Conservation (phyloP, 2,888 invertebrate genomes). For the Habrosyne pyritoides region DNA sequence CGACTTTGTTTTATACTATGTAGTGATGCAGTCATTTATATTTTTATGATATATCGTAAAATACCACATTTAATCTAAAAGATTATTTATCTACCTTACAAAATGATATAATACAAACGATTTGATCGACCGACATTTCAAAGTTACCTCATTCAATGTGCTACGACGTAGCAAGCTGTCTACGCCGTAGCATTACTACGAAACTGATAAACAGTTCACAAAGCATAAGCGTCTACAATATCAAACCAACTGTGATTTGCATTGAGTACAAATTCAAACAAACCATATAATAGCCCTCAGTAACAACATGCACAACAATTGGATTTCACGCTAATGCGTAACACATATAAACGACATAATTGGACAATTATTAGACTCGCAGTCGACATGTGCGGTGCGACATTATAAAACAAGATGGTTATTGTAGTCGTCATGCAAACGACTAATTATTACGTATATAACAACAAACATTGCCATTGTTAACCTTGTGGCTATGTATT, state of each 20-base stretch:
- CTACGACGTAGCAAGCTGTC: background rate
- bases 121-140: too few species aligned
- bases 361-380: conserved; percentile 65
- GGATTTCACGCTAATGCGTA: conserved; percentile 42
- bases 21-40: too few species aligned
- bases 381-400: conserved; percentile 57
- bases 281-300: background rate
- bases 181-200: background rate
- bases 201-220: background rate
- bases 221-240: background rate
- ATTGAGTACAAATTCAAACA: background rate
- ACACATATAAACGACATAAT: conserved; percentile 55
- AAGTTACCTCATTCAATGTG: too few species aligned
- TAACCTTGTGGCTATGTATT: too few species aligned
- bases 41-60: too few species aligned
- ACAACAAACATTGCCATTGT: background rate
- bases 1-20: too few species aligned
- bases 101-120: too few species aligned
- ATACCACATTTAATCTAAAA: too few species aligned
- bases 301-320: conserved; percentile 29
- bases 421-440: conserved; percentile 72
- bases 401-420: conserved; percentile 63
- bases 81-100: too few species aligned
- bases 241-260: background rate
- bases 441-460: conserved; percentile 53